Evolutionary conservation across 2,888 invertebrate genomes (phyloP).

Genomic region (Eupithecia tripunctaria): DNA sequence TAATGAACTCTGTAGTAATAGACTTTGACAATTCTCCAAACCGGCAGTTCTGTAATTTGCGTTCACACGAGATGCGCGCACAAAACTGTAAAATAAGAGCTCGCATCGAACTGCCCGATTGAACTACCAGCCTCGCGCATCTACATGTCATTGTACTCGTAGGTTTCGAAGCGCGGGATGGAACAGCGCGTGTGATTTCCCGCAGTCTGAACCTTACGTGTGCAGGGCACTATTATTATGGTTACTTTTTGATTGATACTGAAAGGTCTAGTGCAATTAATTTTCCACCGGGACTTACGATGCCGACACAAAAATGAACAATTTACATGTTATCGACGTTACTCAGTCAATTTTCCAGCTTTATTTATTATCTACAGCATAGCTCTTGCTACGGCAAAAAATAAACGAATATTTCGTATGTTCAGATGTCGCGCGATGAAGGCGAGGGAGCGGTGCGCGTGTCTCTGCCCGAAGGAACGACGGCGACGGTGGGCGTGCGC

Average conservation of each 20-base stretch:
- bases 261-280: background rate
- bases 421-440: conserved; percentile 93
- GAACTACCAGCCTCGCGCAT: too few species aligned
- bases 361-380: background rate
- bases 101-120: too few species aligned
- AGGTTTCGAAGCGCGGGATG: too few species aligned
- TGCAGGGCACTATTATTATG: too few species aligned
- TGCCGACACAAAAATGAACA: background rate
- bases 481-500: conserved; percentile 93
- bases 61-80: too few species aligned
- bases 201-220: too few species aligned
- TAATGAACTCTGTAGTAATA: too few species aligned
- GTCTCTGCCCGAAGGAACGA: conserved; percentile 92
- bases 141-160: too few species aligned
- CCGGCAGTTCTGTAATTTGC: too few species aligned
- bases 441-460: conserved; percentile 95
- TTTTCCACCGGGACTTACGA: background rate
- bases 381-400: background rate
- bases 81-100: too few species aligned
- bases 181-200: too few species aligned
- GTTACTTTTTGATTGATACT: background rate
- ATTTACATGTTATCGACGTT: background rate
- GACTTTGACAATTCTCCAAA: too few species aligned
- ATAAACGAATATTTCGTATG: background rate
- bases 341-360: background rate